Base-by-base conservation (phyloP, 2,888 invertebrate species). In the Linhomoeus sp. region DNA sequence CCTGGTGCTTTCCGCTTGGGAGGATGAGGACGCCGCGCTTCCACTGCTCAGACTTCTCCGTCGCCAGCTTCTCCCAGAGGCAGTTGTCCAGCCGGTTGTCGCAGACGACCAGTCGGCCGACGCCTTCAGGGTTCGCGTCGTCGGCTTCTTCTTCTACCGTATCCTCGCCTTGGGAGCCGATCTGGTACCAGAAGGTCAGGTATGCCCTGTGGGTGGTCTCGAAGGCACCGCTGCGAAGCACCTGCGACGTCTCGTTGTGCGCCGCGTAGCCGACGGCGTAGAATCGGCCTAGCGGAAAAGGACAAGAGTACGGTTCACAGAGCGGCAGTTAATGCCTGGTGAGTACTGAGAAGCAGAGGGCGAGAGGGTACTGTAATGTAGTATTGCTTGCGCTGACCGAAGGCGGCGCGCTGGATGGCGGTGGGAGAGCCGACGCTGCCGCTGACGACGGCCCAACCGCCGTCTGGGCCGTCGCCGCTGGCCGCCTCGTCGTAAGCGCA, bases 381-480 rank as follows among this genome's bases (percentile, higher is more conserved):
- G n/a, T n/a, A n/a, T n/a, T n/a, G n/a, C n/a, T n/a, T n/a, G n/a
- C n/a, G n/a, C n/a, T n/a, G n/a, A n/a, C n/a, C n/a, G n/a, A 45
- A 45, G 3, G 45, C 45, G 17, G 45, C 45, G 2, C 45, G 5
- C 3, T 23, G 2, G 15, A 46, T 41, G 20, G 35, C 41, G 9
- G 46, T 41, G 2, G 41, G 46, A 22, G 17, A 26, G 15, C 41
- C 41, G 19, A 46, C 40, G 15, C 41, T 25, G 20, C 41, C 46
- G 7, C 40, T 33, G 29, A 41, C 37, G 41, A 46, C 40, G 15
- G 40, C 46, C 46, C 46, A 46, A 5, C 41, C 46, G 24, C 46
- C 46, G n/a, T 22, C 7, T 2, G n/a, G 24, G n/a, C 33, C 44
- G 14, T 40, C 45, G n/a, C n/a, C n/a, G 38, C 38, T 38, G 5